These are phyloP conservation scores for Tadarida brasiliensis DNA, from an alignment of 2,797 vertebrate genomes.

Conservation along the genomic window DNA sequence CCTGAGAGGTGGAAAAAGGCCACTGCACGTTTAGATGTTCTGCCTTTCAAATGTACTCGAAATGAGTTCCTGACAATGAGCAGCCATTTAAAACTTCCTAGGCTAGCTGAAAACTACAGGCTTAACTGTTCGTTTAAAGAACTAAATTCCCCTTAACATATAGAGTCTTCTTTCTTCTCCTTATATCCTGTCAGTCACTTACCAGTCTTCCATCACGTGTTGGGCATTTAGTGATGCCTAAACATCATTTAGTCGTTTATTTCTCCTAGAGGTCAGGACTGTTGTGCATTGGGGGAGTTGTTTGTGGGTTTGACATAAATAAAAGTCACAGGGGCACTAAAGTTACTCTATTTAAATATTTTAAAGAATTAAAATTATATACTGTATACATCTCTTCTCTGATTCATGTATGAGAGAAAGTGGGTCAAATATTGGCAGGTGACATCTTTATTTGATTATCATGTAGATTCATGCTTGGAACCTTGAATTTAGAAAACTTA, in stretches of 20 bases:
- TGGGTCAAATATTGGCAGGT: background rate
- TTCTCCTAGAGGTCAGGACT: background rate
- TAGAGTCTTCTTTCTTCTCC: constrained; percentile 42
- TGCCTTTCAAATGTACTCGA: constrained; percentile 79
- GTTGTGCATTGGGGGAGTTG: background rate
- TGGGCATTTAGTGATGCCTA: background rate
- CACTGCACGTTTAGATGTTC: constrained; percentile 75
- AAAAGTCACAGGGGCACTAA: background rate
- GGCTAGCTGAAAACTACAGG: constrained; percentile 60
- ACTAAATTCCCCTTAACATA: constrained; percentile 55
- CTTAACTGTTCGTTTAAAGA: constrained; percentile 74
- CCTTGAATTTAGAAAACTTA: background rate
- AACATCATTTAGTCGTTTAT: background rate
- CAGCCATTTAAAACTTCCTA: constrained; percentile 73
- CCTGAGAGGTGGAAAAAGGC: constrained; percentile 82
- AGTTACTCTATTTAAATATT: constrained; percentile 18
- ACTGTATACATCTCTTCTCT: background rate
- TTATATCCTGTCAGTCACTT: background rate
- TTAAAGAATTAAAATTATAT: constrained; percentile 1
- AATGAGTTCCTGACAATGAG: constrained; percentile 81
- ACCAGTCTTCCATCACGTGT: background rate
- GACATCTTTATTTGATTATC: background rate
- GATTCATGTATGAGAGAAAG: background rate
- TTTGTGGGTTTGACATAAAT: background rate
- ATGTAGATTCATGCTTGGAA: background rate